Evolutionary conservation across 2,888 invertebrate species (phyloP).

Genomic region (Lysandra coridon): DNA sequence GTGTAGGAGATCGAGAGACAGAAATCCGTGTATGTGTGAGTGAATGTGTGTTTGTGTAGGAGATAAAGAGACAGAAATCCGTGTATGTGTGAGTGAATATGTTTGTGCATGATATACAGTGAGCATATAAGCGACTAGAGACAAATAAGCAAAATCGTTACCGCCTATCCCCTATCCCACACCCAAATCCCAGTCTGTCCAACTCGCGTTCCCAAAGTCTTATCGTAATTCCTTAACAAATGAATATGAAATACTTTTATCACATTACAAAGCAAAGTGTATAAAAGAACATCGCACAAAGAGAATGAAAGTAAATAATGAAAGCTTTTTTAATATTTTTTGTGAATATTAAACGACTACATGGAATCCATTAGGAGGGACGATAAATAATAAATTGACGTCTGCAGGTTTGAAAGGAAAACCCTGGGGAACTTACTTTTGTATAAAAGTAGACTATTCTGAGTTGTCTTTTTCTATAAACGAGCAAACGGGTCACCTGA

Average conservation of each 20-base stretch:
- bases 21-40: no score
- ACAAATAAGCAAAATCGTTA: neutral
- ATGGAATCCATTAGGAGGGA: neutral
- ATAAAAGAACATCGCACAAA: constrained; percentile 13
- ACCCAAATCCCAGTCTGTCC: neutral
- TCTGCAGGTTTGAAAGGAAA: neutral
- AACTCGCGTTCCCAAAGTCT: constrained; percentile 12
- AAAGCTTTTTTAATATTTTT: constrained; percentile 8
- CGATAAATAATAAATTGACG: neutral
- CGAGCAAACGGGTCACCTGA: no score
- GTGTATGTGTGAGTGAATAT: no score
- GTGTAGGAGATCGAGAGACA: no score
- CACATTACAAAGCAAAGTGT: neutral
- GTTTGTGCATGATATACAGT: no score
- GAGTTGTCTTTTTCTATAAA: no score
- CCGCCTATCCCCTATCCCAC: neutral
- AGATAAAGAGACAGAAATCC: no score
- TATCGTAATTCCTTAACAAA: neutral
- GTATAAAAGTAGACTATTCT: no score
- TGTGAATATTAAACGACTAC: neutral
- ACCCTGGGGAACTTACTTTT: neutral
- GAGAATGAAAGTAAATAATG: constrained; percentile 3
- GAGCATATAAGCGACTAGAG: no score
- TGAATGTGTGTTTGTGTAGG: no score
- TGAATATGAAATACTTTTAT: constrained; percentile 14